Base-by-base conservation (phyloP, 2,888 invertebrate species). In the Penaeus monodon region DNA sequence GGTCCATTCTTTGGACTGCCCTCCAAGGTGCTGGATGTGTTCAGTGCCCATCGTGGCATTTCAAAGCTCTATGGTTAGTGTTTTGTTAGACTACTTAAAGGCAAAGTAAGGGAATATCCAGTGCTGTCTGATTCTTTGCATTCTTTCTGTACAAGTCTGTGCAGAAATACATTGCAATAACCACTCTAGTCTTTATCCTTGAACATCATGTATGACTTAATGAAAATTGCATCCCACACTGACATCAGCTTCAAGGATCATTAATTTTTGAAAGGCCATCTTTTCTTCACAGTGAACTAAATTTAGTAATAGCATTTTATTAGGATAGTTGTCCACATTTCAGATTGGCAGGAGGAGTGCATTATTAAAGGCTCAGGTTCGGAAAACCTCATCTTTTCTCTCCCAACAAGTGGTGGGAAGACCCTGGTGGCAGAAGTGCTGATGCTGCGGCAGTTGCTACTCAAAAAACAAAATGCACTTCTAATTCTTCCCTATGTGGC, bases 341-440 rank as follows among this genome's bases (percentile, higher is more conserved):
- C 91, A 97, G 98, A 96, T 90, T 99, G 99, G 99, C 99, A 99
- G 93, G 94, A 96, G 91, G 97, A 98, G 93, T 99, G 98, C 92
- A 93, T 99, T 8, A 95, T 94, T 88, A 38, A 73, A 70, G 90
- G 87, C 14, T 93, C 97, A 66, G 94, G 95, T n/a, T 96, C 96
- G 4, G 94, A 94, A 90, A 99, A 99, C 93, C 94, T 99, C 74
- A 95, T 99, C 88, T 97, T 98, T 92, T 97, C 97, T 0, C 92
- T 99, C 73, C 99, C 99, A 0, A 99, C 99, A 0, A 98, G 98
- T 92, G 99, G 99, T 1, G 99, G 99, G 0, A 99, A 99, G 93
- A 99, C 99, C 1, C 93, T 99, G 57, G 98, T 99, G 22, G 98
- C 99, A 0, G 99, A 99, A 93, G 96, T 99, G 88, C 93, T 99